Evolutionary conservation across 1,140 invertebrate species (phyloP).

Genomic region (Riptortus pedestris): DNA sequence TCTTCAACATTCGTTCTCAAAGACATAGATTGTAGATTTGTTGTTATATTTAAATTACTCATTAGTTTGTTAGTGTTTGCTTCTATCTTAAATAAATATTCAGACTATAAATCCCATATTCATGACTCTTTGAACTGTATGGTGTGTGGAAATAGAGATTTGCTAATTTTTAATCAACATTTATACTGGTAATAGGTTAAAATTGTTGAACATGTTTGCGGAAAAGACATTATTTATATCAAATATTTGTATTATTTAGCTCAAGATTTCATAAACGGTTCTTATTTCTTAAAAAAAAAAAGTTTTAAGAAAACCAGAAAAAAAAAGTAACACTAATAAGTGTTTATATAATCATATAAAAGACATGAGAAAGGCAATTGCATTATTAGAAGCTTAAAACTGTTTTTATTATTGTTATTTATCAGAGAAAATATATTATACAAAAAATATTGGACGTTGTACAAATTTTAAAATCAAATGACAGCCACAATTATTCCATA

Average conservation of each 20-base stretch:
- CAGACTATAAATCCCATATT: neutral
- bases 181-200: neutral
- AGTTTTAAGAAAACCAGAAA: no score
- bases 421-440: neutral
- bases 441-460: conserved; percentile 6
- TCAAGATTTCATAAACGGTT: neutral
- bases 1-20: neutral
- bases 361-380: conserved; percentile 11
- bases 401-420: conserved; percentile 5
- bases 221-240: conserved; percentile 9
- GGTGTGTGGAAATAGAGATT: neutral
- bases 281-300: neutral
- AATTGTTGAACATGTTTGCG: neutral
- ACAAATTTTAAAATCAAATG: conserved; percentile 3
- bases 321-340: no score
- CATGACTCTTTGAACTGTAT: neutral
- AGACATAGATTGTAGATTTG: conserved; percentile 15
- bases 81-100: conserved; percentile 17
- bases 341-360: conserved; percentile 7
- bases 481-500: neutral
- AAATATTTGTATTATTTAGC: conserved; percentile 10
- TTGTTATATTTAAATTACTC: conserved; percentile 6
- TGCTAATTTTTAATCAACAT: neutral
- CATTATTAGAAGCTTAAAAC: conserved; percentile 18
- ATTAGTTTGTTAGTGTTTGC: conserved; percentile 13